Evolutionary conservation across 2,888 invertebrate species (phyloP).

Genomic region (Drosophila kambysellisi): DNA sequence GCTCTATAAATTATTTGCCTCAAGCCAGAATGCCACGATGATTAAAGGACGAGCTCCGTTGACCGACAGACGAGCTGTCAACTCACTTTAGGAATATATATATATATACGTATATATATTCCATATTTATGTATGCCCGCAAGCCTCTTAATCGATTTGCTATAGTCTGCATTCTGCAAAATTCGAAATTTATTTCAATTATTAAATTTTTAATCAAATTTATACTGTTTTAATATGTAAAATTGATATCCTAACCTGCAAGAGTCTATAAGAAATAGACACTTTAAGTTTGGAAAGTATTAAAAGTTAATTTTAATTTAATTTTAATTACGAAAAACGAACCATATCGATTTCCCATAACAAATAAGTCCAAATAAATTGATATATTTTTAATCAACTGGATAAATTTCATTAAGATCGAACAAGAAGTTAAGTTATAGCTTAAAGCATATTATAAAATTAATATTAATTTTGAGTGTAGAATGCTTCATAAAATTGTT

Average conservation of each 20-base stretch:
- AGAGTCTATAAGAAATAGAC: neutral
- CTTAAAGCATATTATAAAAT: rapidly evolving
- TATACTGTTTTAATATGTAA: neutral
- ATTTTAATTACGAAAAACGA: neutral
- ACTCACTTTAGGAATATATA: neutral
- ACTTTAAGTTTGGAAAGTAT: neutral
- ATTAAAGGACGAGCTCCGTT: slow-evolving; percentile 1
- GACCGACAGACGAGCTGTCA: slow-evolving; percentile 1
- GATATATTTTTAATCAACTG: neutral
- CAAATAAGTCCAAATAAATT: neutral
- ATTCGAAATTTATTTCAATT: neutral
- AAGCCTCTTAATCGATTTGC: neutral
- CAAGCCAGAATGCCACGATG: neutral
- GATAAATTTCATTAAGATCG: neutral
- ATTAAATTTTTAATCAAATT: neutral
- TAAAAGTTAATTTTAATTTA: neutral
- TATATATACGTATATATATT: neutral
- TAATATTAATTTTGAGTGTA: too few species aligned
- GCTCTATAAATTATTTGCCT: slow-evolving; percentile 8
- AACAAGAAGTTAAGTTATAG: neutral
- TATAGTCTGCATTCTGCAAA: neutral
- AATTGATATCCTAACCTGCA: neutral
- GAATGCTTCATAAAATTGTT: too few species aligned
- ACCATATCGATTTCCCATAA: neutral
- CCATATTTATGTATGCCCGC: neutral